phyloP scores from a whole-genome alignment of 2,888 invertebrate genomes.

The Therioaphis trifolii region DNA sequence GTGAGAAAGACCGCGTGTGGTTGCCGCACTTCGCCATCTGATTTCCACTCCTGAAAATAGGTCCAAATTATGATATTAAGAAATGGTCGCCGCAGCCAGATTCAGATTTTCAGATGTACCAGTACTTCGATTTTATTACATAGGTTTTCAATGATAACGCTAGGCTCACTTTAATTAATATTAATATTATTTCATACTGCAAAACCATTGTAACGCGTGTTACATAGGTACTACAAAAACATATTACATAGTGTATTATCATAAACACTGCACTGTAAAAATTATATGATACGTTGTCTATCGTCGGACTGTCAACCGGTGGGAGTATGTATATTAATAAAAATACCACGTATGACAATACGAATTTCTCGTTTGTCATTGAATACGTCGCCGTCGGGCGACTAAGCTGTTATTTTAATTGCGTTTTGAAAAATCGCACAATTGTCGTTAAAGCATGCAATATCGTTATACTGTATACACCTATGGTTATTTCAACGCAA shows the following conservation, averaged over 20 bases:
- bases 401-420: slow-evolving; percentile 44
- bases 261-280: slow-evolving; percentile 10
- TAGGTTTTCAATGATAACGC: too few species aligned
- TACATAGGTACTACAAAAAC: not conserved
- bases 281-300: slow-evolving; percentile 18
- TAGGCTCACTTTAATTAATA: too few species aligned
- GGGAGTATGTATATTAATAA: slow-evolving; percentile 18
- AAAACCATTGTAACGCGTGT: too few species aligned
- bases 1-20: slow-evolving; percentile 18
- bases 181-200: too few species aligned
- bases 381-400: slow-evolving; percentile 21
- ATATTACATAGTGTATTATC: slow-evolving; percentile 14
- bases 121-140: too few species aligned
- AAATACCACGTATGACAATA: slow-evolving; percentile 44
- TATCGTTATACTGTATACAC: not conserved
- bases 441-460: not conserved
- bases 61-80: not conserved
- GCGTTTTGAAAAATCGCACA: slow-evolving; percentile 50
- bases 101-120: too few species aligned
- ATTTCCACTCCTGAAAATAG: not conserved
- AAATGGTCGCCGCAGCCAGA: not conserved
- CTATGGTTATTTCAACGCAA: too few species aligned
- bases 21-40: not conserved
- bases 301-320: not conserved
- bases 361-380: slow-evolving; percentile 60